Conservation (phyloP, 2,113 vertebrate species). For the Turdus rufiventris region DNA sequence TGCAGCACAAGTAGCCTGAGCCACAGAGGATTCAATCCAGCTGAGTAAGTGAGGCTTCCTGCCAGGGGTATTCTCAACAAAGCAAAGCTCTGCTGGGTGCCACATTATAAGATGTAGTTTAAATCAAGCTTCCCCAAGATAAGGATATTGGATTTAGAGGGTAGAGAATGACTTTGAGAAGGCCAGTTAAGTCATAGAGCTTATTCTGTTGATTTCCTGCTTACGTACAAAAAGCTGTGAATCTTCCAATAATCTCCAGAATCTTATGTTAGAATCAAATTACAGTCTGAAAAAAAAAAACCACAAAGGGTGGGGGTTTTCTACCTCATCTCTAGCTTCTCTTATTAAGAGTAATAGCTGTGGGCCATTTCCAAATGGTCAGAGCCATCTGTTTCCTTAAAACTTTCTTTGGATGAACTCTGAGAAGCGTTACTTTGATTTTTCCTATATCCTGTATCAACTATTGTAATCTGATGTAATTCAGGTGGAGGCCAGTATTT, state of each 20-base stretch:
- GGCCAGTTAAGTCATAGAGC: neutral
- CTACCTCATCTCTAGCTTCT: neutral
- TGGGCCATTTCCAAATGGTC: neutral
- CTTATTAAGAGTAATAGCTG: neutral
- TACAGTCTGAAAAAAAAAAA: neutral
- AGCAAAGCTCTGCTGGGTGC: neutral
- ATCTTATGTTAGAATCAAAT: neutral
- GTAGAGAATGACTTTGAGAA: neutral
- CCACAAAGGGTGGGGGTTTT: neutral
- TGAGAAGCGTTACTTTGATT: neutral
- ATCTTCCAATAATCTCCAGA: neutral
- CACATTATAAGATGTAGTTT: neutral
- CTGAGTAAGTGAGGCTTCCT: slow-evolving; percentile 8
- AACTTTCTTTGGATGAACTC: neutral
- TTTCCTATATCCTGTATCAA: slow-evolving; percentile 18
- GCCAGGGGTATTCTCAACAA: neutral
- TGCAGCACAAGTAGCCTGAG: neutral
- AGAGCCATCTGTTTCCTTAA: neutral
- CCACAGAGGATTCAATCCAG: neutral
- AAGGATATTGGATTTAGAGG: neutral
- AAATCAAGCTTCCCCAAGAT: neutral
- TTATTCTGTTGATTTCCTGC: neutral
- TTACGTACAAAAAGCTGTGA: neutral
- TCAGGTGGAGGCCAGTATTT: slow-evolving; percentile 25
- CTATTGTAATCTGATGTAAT: neutral